Conservation (phyloP, 2,888 invertebrate genomes). For the Lepidochitona cinerea region DNA sequence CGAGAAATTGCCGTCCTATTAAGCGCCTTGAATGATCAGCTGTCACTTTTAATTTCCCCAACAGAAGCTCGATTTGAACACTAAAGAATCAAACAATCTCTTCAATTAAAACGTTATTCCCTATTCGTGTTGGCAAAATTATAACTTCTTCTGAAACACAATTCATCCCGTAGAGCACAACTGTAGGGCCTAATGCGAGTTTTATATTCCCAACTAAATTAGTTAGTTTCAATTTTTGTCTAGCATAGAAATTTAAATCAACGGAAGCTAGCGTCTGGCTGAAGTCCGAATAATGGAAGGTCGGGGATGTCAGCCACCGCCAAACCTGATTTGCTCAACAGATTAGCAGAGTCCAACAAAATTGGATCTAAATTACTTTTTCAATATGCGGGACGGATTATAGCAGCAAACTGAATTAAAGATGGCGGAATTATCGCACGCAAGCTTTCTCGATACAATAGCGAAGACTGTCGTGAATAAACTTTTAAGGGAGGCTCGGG, state of each 20-base stretch:
- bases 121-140: not conserved
- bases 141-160: not conserved
- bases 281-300: not conserved
- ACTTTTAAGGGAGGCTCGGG: no score
- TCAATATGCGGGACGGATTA: constrained; percentile 8
- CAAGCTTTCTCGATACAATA: not conserved
- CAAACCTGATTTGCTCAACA: not conserved
- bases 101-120: constrained; percentile 4
- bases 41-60: not conserved
- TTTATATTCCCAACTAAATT: constrained; percentile 3
- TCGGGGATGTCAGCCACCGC: not conserved
- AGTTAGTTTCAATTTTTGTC: constrained; percentile 8
- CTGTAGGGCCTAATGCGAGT: not conserved
- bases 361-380: constrained; percentile 1
- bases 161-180: not conserved
- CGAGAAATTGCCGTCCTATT: no score
- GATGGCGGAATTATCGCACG: constrained; percentile 1
- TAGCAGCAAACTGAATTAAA: not conserved
- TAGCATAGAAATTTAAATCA: constrained; percentile 1
- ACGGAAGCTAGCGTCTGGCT: not conserved
- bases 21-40: no score
- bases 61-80: no score
- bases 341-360: not conserved
- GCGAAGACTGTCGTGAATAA: not conserved
- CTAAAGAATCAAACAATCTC: not conserved